These are phyloP conservation scores for Mobula birostris DNA, from an alignment of 2,113 vertebrate genomes.

Conservation along the genomic window DNA sequence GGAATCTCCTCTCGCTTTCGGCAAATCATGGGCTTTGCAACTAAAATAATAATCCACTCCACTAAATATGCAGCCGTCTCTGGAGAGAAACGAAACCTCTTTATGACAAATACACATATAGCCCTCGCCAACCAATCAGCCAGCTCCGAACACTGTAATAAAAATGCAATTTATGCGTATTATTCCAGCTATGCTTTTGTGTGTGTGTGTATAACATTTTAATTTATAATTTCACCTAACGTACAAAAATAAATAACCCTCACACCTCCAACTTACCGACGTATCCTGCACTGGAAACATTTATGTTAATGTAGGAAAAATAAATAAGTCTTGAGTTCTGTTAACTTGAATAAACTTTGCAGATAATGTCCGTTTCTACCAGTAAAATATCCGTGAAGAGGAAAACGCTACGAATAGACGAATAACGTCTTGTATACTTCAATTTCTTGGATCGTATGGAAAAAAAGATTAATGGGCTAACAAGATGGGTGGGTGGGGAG, in stretches of 20 bases:
- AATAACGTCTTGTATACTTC: neutral
- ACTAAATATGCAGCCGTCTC: constrained; percentile 16
- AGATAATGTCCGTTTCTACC: neutral
- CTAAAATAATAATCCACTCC: neutral
- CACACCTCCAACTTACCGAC: constrained; percentile 16
- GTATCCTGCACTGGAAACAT: neutral
- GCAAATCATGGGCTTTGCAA: neutral
- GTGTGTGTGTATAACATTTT: neutral
- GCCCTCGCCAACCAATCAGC: constrained; percentile 1
- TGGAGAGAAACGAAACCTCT: constrained; percentile 2
- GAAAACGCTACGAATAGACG: neutral
- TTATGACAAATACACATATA: constrained; percentile 15
- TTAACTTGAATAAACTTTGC: constrained; percentile 32
- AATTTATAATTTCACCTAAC: too few relatives aligned
- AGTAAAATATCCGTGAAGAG: neutral
- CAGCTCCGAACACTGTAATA: constrained; percentile 8
- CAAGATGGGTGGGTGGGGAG: neutral
- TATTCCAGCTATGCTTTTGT: neutral
- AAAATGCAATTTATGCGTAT: constrained; percentile 29
- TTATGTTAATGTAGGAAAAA: neutral
- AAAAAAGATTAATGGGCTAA: neutral
- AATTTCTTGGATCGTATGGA: constrained; percentile 15
- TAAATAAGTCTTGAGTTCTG: neutral
- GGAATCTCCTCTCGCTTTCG: neutral
- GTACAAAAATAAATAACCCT: neutral